These are phyloP conservation scores for Cochlearius cochlearius DNA, from an alignment of 2,113 vertebrate species.

Conservation along the genomic window DNA sequence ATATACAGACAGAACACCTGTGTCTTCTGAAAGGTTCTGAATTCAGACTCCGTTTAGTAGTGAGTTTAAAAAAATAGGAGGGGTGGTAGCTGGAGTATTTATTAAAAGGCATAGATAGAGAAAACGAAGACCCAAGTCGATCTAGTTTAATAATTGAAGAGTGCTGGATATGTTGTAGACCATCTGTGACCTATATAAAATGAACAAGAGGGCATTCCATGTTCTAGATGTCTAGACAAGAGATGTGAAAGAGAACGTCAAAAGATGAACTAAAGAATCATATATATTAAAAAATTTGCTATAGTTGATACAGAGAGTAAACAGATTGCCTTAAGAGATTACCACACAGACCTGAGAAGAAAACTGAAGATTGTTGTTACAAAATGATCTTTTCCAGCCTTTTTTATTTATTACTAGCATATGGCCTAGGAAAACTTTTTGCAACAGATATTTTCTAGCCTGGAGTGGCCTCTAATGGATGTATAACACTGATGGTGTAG, in stretches of 20 bases:
- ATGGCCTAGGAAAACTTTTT: constrained; percentile 26
- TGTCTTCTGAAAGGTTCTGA: not conserved
- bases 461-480: constrained; percentile 54
- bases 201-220: not conserved
- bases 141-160: not conserved
- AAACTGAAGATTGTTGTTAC: constrained; percentile 43
- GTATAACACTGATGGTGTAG: constrained; percentile 24
- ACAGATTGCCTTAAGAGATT: constrained; percentile 28
- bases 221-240: not conserved
- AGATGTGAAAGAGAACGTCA: not conserved
- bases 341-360: constrained; percentile 33
- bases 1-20: not conserved
- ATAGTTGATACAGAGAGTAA: not conserved
- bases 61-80: not conserved
- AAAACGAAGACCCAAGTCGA: not conserved
- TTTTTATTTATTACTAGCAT: constrained; percentile 47
- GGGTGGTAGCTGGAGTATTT: not conserved
- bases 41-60: not conserved
- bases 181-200: constrained; percentile 15
- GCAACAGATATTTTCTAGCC: constrained; percentile 42
- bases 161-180: not conserved
- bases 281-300: not conserved
- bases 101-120: not conserved
- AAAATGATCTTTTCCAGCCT: constrained; percentile 36
- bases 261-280: not conserved